phyloP scores from a whole-genome alignment of 37 sponge, comb jelly and placozoan species.

The Dysidea cf. avara region DNA sequence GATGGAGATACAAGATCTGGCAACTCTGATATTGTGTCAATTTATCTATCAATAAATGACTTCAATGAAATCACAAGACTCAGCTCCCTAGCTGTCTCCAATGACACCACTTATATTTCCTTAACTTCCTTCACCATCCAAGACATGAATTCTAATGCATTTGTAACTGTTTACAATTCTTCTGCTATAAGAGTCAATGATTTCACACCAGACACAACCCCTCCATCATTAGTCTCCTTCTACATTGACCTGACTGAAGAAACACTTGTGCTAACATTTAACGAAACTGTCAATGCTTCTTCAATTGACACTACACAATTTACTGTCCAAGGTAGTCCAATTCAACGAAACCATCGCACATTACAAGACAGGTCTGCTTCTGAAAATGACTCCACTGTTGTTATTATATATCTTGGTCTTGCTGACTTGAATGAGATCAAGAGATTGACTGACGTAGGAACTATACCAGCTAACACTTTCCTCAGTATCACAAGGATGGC shows the following conservation, averaged over 20 bases:
- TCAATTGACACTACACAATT: slow-evolving; percentile 59
- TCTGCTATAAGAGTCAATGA: slow-evolving; percentile 10
- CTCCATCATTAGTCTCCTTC: slow-evolving; percentile 67
- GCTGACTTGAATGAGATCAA: slow-evolving; percentile 86
- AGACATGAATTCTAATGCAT: slow-evolving; percentile 79
- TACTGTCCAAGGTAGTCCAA: slow-evolving; percentile 53
- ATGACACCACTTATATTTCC: slow-evolving; percentile 59
- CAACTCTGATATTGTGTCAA: slow-evolving; percentile 58
- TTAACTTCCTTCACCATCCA: slow-evolving; percentile 28
- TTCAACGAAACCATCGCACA: slow-evolving; percentile 14
- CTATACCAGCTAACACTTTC: slow-evolving; percentile 61
- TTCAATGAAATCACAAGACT: slow-evolving; percentile 67
- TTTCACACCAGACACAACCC: slow-evolving; percentile 34
- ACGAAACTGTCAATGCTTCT: slow-evolving; percentile 80
- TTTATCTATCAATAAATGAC: slow-evolving; percentile 51
- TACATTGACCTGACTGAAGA: slow-evolving; percentile 72
- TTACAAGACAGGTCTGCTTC: slow-evolving; percentile 56
- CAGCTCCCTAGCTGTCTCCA: slow-evolving; percentile 38
- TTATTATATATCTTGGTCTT: slow-evolving; percentile 58
- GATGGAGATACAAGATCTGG: slow-evolving; percentile 28
- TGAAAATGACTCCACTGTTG: slow-evolving; percentile 36
- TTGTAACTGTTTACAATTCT: slow-evolving; percentile 21
- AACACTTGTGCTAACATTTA: slow-evolving; percentile 62
- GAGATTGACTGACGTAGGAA: slow-evolving; percentile 59
- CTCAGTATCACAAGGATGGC: slow-evolving; percentile 42